A percentile compares a stretch with the other conserved stretches of the same genome.
Evolutionary conservation across 2,113 vertebrate genomes (phyloP).

Genomic region (Prunella fulvescens): DNA sequence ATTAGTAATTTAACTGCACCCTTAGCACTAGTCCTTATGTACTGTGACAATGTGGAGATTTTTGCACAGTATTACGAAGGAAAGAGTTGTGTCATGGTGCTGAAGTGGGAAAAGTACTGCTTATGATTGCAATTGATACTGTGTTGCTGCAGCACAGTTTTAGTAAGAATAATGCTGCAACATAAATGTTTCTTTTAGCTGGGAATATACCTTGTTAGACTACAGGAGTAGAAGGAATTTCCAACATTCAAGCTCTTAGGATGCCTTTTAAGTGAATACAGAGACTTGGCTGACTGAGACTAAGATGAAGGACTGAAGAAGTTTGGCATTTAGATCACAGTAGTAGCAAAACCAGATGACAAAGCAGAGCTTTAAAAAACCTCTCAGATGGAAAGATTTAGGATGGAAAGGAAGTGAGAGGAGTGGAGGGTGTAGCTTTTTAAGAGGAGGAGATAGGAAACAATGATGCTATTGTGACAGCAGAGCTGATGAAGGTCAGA

Average conservation of each 20-base stretch:
- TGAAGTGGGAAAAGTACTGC: background rate
- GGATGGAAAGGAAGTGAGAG: background rate
- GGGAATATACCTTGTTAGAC: background rate
- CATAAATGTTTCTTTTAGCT: background rate
- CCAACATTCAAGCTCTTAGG: background rate
- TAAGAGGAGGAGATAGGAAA: conserved; percentile 1
- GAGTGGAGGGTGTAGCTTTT: background rate
- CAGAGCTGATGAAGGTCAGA: background rate
- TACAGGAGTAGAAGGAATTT: background rate
- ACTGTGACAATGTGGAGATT: background rate
- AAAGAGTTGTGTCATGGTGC: background rate
- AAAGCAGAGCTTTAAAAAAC: conserved; percentile 25
- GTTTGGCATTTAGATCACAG: background rate
- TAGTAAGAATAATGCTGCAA: background rate
- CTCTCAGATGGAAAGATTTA: background rate
- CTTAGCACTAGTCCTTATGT: background rate
- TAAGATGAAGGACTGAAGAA: background rate
- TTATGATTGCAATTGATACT: background rate
- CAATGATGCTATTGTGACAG: conserved; percentile 13
- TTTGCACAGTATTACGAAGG: background rate
- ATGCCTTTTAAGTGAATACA: background rate
- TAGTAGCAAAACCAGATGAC: background rate
- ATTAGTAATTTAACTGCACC: background rate
- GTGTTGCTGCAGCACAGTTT: background rate
- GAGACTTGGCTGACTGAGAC: background rate